These are phyloP conservation scores for Malurus elegans DNA, from an alignment of 2,113 vertebrate species.

Conservation along the genomic window DNA sequence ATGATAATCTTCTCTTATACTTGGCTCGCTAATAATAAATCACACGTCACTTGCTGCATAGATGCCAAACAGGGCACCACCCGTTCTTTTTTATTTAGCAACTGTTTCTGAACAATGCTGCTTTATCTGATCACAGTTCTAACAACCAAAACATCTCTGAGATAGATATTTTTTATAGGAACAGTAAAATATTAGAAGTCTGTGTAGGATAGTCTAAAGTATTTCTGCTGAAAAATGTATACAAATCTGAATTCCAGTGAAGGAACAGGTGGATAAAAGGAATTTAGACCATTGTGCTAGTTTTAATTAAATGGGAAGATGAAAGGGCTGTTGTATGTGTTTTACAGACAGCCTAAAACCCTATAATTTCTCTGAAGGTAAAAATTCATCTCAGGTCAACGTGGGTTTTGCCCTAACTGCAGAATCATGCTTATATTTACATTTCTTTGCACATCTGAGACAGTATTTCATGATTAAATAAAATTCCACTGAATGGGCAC, in stretches of 20 bases:
- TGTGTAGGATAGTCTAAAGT: neutral
- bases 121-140: neutral
- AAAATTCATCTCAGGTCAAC: neutral
- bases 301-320: neutral
- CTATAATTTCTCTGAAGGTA: neutral
- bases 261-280: neutral
- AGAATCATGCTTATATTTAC: neutral
- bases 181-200: neutral
- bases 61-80: neutral
- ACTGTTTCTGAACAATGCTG: neutral
- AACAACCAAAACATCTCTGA: neutral
- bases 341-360: neutral
- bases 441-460: neutral
- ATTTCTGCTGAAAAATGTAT: neutral
- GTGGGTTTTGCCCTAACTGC: neutral
- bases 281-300: neutral
- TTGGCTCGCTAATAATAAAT: neutral
- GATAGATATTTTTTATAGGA: neutral
- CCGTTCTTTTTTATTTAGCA: neutral
- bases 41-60: neutral
- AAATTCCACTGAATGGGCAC: neutral
- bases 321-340: neutral
- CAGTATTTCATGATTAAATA: neutral
- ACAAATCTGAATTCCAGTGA: neutral
- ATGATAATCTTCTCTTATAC: neutral